Evolutionary conservation across 2,797 vertebrate genomes (phyloP).

Genomic region (Malacoctenus gilli): DNA sequence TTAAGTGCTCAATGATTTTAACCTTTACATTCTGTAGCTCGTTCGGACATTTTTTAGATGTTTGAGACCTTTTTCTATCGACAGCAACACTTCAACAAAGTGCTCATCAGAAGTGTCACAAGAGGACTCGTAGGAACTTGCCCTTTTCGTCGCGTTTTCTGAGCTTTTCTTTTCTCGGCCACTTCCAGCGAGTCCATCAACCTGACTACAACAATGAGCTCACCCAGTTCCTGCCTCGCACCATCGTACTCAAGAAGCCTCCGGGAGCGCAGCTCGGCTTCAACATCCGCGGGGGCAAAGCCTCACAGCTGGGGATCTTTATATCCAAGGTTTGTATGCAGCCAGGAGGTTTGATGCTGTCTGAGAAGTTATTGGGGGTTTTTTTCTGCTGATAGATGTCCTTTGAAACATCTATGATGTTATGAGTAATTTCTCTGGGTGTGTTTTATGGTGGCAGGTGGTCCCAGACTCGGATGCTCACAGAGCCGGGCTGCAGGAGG

Average conservation of each 20-base stretch:
- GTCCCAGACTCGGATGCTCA: constrained; percentile 97
- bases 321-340: constrained; percentile 90
- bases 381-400: background rate
- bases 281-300: constrained; percentile 97
- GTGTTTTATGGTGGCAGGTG: constrained; percentile 79
- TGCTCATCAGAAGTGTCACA: no score
- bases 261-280: constrained; percentile 97
- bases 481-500: constrained; percentile 94
- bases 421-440: background rate
- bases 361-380: background rate
- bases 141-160: background rate
- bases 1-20: no score
- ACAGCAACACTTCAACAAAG: no score
- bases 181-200: constrained; percentile 87
- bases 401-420: background rate
- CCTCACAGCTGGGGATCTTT: constrained; percentile 97
- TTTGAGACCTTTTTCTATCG: no score
- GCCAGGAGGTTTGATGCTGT: background rate
- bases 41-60: no score
- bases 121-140: no score
- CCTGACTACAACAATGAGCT: constrained; percentile 98
- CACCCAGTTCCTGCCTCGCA: constrained; percentile 93
- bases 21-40: no score
- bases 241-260: constrained; percentile 91
- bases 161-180: constrained; percentile 5